These are phyloP conservation scores for Engraulis encrasicolus DNA, from an alignment of 2,113 vertebrate genomes.

Conservation along the genomic window DNA sequence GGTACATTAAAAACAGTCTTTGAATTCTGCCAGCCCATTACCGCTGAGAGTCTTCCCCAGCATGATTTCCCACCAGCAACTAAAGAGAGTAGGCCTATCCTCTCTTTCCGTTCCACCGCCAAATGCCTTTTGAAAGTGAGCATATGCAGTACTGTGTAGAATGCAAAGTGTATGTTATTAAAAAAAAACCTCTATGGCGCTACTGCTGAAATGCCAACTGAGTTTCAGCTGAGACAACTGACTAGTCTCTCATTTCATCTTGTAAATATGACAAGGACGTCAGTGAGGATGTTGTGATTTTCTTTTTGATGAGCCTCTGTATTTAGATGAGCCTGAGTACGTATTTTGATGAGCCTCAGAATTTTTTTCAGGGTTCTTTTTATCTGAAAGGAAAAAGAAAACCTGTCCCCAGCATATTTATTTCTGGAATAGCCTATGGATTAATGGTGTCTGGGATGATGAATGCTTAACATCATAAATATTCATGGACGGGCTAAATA, in stretches of 20 bases:
- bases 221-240: too few species aligned
- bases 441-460: constrained; percentile 69
- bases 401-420: constrained; percentile 52
- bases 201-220: too few species aligned
- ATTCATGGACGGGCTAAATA: constrained; percentile 72
- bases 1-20: background rate
- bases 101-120: background rate
- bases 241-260: too few species aligned
- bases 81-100: too few species aligned
- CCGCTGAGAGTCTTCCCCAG: background rate
- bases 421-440: constrained; percentile 53
- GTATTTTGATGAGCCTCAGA: too few species aligned
- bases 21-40: background rate
- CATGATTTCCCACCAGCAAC: background rate
- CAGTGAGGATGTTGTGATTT: too few species aligned
- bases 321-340: too few species aligned
- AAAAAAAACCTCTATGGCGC: too few species aligned
- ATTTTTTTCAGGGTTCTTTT: constrained; percentile 12
- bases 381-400: constrained; percentile 40
- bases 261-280: too few species aligned
- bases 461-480: constrained; percentile 73
- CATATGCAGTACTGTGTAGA: too few species aligned
- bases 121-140: background rate
- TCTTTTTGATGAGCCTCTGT: too few species aligned
- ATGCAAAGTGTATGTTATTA: too few species aligned